Conservation (phyloP, 2,113 vertebrate genomes). For the Puntigrus tetrazona region DNA sequence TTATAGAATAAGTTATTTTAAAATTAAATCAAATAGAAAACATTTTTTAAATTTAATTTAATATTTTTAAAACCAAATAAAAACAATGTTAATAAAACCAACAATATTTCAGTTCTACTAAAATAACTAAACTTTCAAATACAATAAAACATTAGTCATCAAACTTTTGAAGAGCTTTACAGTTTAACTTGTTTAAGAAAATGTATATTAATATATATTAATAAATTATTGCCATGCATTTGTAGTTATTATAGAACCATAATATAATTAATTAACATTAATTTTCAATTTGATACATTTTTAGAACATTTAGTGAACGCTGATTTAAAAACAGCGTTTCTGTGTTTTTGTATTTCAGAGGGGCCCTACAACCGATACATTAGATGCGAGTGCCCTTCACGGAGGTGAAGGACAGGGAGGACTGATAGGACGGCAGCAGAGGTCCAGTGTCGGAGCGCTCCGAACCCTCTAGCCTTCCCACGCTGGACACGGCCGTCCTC, state of each 20-base stretch:
- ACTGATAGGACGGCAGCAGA: slow-evolving; percentile 36
- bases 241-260: neutral
- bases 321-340: neutral
- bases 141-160: neutral
- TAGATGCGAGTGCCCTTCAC: slow-evolving; percentile 3
- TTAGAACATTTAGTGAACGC: neutral
- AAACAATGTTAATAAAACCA: neutral
- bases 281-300: neutral
- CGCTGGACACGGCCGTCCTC: slow-evolving; percentile 53
- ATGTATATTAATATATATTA: neutral
- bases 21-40: neutral
- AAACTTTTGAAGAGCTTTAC: neutral
- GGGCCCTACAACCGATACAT: neutral
- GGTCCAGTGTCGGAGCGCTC: slow-evolving; percentile 55
- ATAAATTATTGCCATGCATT: neutral
- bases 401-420: slow-evolving; percentile 61
- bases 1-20: too few relatives aligned
- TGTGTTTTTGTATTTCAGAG: slow-evolving; percentile 41
- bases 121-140: neutral
- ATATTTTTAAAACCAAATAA: neutral
- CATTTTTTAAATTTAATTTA: neutral
- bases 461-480: slow-evolving; percentile 44
- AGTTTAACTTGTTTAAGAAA: too few relatives aligned
- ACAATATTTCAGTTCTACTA: too few relatives aligned
- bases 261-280: neutral